Evolutionary conservation across 2,797 vertebrate species (phyloP).

Genomic region (Microtus agrestis): DNA sequence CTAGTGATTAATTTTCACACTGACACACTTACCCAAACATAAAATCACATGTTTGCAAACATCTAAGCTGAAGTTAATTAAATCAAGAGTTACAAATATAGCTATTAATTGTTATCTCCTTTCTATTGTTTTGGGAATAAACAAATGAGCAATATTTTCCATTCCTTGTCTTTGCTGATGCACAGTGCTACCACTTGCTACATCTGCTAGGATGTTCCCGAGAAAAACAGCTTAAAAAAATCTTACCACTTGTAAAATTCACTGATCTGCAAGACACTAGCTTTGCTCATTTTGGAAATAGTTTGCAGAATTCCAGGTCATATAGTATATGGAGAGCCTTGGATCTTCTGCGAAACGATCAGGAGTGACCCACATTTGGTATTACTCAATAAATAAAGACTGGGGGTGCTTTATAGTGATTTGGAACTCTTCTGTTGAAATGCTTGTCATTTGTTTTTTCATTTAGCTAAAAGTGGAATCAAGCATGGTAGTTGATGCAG

Average conservation of each 20-base stretch:
- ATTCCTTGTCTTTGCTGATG: constrained; percentile 53
- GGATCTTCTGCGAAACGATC: not conserved
- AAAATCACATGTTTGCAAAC: constrained; percentile 80
- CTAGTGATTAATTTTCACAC: constrained; percentile 74
- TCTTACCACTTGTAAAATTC: not conserved
- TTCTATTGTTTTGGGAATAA: constrained; percentile 80
- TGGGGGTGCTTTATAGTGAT: not conserved
- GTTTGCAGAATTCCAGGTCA: not conserved
- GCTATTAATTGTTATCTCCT: constrained; percentile 81
- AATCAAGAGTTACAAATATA: constrained; percentile 77
- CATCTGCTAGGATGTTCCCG: constrained; percentile 6
- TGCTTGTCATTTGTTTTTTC: not conserved
- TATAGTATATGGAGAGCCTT: not conserved
- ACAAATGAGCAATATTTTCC: constrained; percentile 80
- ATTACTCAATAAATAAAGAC: not conserved
- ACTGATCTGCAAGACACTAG: not conserved
- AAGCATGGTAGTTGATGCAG: not conserved
- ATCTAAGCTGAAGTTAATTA: constrained; percentile 81
- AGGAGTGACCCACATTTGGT: not conserved
- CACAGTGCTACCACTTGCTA: constrained; percentile 51
- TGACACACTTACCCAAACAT: constrained; percentile 80
- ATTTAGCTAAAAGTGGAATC: not conserved
- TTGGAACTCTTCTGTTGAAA: not conserved
- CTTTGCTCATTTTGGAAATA: not conserved
- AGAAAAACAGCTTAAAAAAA: constrained; percentile 42